Evolutionary conservation across 2,888 invertebrate genomes (phyloP).

Genomic region (Pemphredon lugubris): DNA sequence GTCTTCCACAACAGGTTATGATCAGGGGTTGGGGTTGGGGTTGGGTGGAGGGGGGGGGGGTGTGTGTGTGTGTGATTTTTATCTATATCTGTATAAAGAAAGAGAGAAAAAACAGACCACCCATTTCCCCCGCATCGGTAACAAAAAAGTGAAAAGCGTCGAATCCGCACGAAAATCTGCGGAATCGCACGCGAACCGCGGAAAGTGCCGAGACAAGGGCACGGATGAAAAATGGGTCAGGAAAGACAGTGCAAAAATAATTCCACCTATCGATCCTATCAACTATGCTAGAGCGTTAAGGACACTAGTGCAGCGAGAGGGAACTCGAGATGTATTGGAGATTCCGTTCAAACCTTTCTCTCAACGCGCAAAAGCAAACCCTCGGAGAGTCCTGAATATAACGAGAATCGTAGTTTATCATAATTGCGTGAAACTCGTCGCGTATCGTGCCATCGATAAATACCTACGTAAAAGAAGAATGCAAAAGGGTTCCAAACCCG

Average conservation of each 20-base stretch:
- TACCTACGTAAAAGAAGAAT: too few relatives aligned
- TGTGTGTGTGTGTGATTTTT: too few relatives aligned
- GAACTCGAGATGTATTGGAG: conserved; percentile 49
- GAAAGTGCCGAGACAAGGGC: conserved; percentile 4
- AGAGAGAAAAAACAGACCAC: too few relatives aligned
- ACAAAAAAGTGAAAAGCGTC: too few relatives aligned
- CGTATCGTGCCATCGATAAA: too few relatives aligned
- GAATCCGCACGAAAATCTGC: not conserved
- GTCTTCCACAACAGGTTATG: conserved; percentile 46
- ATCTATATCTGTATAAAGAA: too few relatives aligned
- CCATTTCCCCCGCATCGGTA: too few relatives aligned
- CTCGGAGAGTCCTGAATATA: not conserved
- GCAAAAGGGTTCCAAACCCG: too few relatives aligned
- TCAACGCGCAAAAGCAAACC: not conserved
- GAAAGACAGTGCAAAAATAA: conserved; percentile 56
- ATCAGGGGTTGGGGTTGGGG: not conserved
- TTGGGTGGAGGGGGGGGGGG: too few relatives aligned
- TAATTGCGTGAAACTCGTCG: too few relatives aligned
- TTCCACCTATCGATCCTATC: conserved; percentile 52
- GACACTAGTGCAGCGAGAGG: conserved; percentile 45
- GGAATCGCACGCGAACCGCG: not conserved
- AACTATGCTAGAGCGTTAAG: conserved; percentile 49
- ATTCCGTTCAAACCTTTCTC: conserved; percentile 36
- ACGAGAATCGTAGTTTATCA: not conserved
- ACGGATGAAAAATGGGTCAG: conserved; percentile 48